Percentiles rank a stretch among this genome's conserved stretches.
Conservation (phyloP, 2,888 invertebrate species). For the Eustalomyia histrio region DNA sequence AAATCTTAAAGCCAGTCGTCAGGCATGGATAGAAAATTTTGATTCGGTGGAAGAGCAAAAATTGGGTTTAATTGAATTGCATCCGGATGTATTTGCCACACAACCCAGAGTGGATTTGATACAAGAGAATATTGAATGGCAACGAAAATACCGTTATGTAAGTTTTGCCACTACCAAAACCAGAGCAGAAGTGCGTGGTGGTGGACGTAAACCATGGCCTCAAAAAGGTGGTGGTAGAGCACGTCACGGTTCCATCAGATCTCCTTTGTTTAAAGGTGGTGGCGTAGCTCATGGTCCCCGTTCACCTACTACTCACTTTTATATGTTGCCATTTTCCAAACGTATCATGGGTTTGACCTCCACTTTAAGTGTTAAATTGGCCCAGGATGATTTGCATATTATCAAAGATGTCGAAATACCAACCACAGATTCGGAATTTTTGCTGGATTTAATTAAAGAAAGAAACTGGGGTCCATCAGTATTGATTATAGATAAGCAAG, state of each 20-base stretch:
- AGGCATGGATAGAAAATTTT: conserved; percentile 93
- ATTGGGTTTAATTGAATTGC: conserved; percentile 91
- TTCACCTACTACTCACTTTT: conserved; percentile 94
- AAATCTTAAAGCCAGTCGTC: conserved; percentile 79
- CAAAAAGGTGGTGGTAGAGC: conserved; percentile 96
- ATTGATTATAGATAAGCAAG: conserved; percentile 94
- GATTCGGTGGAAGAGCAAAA: conserved; percentile 88
- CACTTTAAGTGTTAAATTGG: conserved; percentile 93
- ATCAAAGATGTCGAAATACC: conserved; percentile 93
- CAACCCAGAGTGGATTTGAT: conserved; percentile 93
- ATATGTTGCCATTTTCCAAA: conserved; percentile 91
- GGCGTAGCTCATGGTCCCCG: conserved; percentile 94
- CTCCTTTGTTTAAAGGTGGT: conserved; percentile 92
- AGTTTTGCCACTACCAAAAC: conserved; percentile 89
- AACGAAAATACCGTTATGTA: conserved; percentile 88
- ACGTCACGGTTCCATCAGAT: conserved; percentile 94
- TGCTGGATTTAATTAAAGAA: conserved; percentile 88
- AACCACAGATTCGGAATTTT: conserved; percentile 87
- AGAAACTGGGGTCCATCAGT: conserved; percentile 98
- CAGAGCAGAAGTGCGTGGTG: conserved; percentile 92
- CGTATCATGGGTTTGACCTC: conserved; percentile 90
- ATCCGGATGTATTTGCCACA: conserved; percentile 92
- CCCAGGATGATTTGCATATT: conserved; percentile 96
- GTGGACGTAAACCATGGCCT: conserved; percentile 97
- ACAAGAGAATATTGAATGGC: conserved; percentile 93